Evolutionary conservation across 1,140 invertebrate species (phyloP).

Genomic region (Antheraea mylitta): DNA sequence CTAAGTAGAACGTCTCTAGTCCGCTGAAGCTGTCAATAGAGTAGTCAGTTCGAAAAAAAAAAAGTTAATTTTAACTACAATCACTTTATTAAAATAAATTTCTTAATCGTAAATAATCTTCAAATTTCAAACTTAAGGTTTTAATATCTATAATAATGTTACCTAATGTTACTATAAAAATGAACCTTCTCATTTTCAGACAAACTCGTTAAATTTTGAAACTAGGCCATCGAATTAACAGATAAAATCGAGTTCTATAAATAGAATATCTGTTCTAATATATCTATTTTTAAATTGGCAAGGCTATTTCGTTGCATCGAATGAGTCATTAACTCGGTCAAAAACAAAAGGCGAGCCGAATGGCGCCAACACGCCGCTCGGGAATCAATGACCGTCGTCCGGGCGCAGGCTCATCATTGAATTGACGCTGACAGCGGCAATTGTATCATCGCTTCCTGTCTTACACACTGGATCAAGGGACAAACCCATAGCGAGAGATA

Average conservation of each 20-base stretch:
- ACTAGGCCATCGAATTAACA: background rate
- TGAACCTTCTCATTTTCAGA: too few relatives aligned
- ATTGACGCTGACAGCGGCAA: constrained; percentile 64
- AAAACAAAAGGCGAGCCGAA: constrained; percentile 39
- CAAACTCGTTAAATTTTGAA: background rate
- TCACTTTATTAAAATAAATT: too few relatives aligned
- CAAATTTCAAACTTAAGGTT: too few relatives aligned
- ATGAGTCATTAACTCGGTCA: constrained; percentile 8
- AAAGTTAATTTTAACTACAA: too few relatives aligned
- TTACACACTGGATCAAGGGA: constrained; percentile 32
- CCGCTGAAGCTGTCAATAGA: too few relatives aligned
- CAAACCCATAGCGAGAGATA: constrained; percentile 6
- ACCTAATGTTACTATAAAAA: background rate
- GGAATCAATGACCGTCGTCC: constrained; percentile 69
- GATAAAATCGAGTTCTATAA: constrained; percentile 1
- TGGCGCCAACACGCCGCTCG: constrained; percentile 40
- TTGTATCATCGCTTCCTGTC: constrained; percentile 68
- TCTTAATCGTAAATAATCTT: too few relatives aligned
- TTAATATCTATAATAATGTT: too few relatives aligned
- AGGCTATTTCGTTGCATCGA: constrained; percentile 10
- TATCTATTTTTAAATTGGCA: constrained; percentile 18
- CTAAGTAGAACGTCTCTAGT: too few relatives aligned
- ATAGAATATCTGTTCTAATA: constrained; percentile 10
- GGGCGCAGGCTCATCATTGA: constrained; percentile 54
- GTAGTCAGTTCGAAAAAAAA: too few relatives aligned